Base-by-base conservation (phyloP, 2,797 vertebrate genomes). In the Philypnodon macrostomus region DNA sequence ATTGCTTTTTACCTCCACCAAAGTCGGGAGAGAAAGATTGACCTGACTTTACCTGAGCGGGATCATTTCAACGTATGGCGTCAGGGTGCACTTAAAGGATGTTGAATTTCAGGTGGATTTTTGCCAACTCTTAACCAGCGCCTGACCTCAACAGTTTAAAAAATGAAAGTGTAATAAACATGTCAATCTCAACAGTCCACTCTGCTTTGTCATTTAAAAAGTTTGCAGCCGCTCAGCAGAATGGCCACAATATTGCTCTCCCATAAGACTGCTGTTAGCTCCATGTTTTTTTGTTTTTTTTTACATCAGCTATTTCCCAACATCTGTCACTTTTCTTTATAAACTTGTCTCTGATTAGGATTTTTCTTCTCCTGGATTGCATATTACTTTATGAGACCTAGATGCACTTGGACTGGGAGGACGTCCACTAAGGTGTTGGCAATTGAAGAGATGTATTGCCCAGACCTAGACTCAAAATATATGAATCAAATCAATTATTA, bases 1-100 rank as follows among this genome's bases (percentile, higher is more conserved):
- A 58, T 48, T 47, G 5, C 47, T 23, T 5, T 64, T 66, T 67
- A 47, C 56, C 36, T 53, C 27, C 30, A 44, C 39, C 40, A 53
- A 19, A 19, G 29, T 21, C 16, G 21, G 17, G 13, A 50, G 46
- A 62, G 31, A 32, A 13, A 29, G 10, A 53, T 35, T 46, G 49
- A 61, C 53, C 45, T 6, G 29, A 46, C 16, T 34, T 34, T 13
- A 77, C 64, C 74, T 69, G 71, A 30, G 34, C 47, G 42, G 12
- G 7, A 14, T n/a, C 17, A 18, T 34, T 47, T 47, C 13, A 9
- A 24, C 24, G 4, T 1, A 2, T 21, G 33, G 29, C 19, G 11
- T 42, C 40, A 8, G 11, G 24, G 35, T 32, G 41, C n/a, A 3
- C 15, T 40, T 26, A 7, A 27, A 27, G n/a, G 6, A 7, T 23